Conservation (phyloP, 1,140 invertebrate genomes). For the Euwallacea similis region DNA sequence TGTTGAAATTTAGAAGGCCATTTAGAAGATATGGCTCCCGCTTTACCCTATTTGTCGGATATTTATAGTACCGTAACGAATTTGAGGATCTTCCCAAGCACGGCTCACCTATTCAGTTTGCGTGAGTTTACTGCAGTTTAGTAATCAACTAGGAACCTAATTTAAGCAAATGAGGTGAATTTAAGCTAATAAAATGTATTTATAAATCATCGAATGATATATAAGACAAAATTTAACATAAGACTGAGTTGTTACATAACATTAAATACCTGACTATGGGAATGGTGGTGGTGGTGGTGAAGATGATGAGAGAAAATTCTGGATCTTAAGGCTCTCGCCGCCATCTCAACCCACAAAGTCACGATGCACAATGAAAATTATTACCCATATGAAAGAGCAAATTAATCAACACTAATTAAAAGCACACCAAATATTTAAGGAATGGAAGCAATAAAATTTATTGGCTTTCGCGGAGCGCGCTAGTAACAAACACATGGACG, state of each 20-base stretch:
- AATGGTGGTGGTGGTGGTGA: constrained; percentile 11
- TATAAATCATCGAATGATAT: too few species aligned
- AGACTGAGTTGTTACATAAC: too few species aligned
- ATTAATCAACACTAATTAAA: constrained; percentile 19
- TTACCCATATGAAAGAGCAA: constrained; percentile 5
- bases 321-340: constrained; percentile 9
- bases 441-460: constrained; percentile 21
- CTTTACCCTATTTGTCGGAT: too few species aligned
- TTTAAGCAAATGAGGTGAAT: not conserved
- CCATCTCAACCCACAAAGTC: constrained; percentile 13
- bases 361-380: constrained; percentile 1
- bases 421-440: constrained; percentile 13
- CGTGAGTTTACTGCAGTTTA: too few species aligned
- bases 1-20: too few species aligned
- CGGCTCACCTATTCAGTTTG: too few species aligned
- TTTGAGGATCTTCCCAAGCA: too few species aligned
- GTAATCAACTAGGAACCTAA: not conserved
- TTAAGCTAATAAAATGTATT: not conserved
- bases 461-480: not conserved
- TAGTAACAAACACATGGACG: not conserved
- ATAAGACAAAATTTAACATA: too few species aligned
- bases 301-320: constrained; percentile 16
- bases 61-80: too few species aligned
- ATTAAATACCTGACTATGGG: constrained; percentile 13
- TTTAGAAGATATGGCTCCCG: too few species aligned